Evolutionary conservation across 2,113 vertebrate genomes (phyloP).

Genomic region (Hepsetus odoe): DNA sequence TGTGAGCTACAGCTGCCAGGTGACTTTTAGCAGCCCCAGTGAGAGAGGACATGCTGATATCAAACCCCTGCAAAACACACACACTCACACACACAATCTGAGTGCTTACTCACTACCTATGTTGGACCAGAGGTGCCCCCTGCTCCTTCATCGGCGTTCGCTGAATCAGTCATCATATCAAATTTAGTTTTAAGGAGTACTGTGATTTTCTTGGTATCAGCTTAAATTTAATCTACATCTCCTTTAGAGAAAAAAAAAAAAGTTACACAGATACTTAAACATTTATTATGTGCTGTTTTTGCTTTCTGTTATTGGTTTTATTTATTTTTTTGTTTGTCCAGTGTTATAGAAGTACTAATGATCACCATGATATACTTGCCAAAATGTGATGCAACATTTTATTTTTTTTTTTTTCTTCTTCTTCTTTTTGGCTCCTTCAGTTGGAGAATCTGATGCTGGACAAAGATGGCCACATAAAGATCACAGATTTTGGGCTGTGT

Average conservation of each 20-base stretch:
- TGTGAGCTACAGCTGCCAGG: slow-evolving; percentile 80
- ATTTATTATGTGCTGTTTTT: no score
- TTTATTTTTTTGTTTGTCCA: no score
- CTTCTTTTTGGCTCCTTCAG: slow-evolving; percentile 62
- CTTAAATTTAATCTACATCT: background rate
- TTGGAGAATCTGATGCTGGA: slow-evolving; percentile 97
- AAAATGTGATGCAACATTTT: no score
- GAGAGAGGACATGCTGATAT: slow-evolving; percentile 59
- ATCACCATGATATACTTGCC: background rate
- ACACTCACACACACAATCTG: slow-evolving; percentile 5
- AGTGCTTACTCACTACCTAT: slow-evolving; percentile 22
- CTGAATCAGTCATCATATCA: background rate
- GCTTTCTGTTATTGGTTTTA: no score
- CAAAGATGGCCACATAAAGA: slow-evolving; percentile 94
- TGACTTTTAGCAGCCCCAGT: slow-evolving; percentile 68
- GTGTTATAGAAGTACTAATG: background rate
- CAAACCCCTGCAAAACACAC: slow-evolving; percentile 45
- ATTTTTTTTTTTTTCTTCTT: background rate
- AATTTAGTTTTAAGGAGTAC: background rate
- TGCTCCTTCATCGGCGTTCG: background rate
- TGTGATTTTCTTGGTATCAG: background rate
- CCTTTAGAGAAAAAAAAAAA: no score
- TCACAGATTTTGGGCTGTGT: slow-evolving; percentile 93
- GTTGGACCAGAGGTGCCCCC: slow-evolving; percentile 4
- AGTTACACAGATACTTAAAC: no score